Conservation (phyloP, 2,888 invertebrate species). For the Idaea dimidiata region DNA sequence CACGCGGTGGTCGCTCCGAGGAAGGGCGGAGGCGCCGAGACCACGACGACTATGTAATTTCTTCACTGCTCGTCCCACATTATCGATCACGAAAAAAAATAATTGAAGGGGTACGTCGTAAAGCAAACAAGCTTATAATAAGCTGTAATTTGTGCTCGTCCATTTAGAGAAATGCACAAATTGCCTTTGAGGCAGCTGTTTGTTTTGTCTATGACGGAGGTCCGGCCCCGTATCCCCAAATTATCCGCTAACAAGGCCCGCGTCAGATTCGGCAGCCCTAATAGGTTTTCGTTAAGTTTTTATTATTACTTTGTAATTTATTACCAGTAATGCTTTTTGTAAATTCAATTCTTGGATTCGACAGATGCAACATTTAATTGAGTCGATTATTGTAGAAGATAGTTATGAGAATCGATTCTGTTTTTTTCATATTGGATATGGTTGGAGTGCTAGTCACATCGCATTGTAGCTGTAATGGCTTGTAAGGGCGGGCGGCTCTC, state of each 20-base stretch:
- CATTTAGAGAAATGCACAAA: slow-evolving; percentile 81
- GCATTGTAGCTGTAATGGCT: not conserved
- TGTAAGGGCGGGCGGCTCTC: not conserved
- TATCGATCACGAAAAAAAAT: slow-evolving; percentile 78
- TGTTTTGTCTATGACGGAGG: slow-evolving; percentile 81
- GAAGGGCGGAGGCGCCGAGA: slow-evolving; percentile 69
- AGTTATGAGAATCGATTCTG: slow-evolving; percentile 13
- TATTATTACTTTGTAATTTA: slow-evolving; percentile 74
- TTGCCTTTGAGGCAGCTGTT: slow-evolving; percentile 76
- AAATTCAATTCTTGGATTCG: slow-evolving; percentile 61
- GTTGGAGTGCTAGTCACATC: not conserved
- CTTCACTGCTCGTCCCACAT: slow-evolving; percentile 76
- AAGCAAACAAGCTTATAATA: slow-evolving; percentile 82
- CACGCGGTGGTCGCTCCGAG: slow-evolving; percentile 38
- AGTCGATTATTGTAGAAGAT: slow-evolving; percentile 36
- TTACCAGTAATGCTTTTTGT: slow-evolving; percentile 68
- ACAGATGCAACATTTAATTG: slow-evolving; percentile 72
- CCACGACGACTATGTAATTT: slow-evolving; percentile 73
- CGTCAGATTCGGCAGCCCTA: slow-evolving; percentile 81
- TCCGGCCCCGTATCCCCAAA: slow-evolving; percentile 66
- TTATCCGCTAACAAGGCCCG: slow-evolving; percentile 79
- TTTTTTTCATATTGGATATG: slow-evolving; percentile 4
- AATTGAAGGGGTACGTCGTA: slow-evolving; percentile 79
- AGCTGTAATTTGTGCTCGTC: slow-evolving; percentile 80
- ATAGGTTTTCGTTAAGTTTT: slow-evolving; percentile 80